These are phyloP conservation scores for Patella pellucida DNA, from an alignment of 2,888 invertebrate species.

Conservation along the genomic window DNA sequence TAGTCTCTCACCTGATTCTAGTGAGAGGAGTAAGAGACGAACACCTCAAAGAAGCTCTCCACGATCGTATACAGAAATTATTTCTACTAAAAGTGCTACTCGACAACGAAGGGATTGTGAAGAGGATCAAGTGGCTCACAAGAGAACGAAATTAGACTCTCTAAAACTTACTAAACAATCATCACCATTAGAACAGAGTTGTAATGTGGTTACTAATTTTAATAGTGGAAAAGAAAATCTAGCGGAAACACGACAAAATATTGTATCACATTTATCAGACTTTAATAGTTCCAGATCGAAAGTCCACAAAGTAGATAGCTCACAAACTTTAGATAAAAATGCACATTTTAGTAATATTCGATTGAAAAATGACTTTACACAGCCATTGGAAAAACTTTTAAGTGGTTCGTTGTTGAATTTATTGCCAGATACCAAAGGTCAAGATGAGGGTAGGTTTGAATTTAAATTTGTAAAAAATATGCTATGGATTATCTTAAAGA, in stretches of 20 bases:
- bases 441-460: conserved; percentile 37
- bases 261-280: conserved; percentile 1
- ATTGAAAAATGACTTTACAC: conserved; percentile 25
- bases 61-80: neutral
- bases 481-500: too few species aligned
- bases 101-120: neutral
- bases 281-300: conserved; percentile 2
- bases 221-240: conserved; percentile 3
- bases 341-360: neutral
- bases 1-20: neutral
- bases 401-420: conserved; percentile 38
- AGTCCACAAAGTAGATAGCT: neutral
- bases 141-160: conserved; percentile 1
- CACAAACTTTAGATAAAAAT: neutral
- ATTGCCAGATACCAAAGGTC: conserved; percentile 40
- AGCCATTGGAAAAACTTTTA: conserved; percentile 45
- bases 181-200: neutral
- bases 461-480: too few species aligned
- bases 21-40: neutral
- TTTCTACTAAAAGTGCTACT: conserved; percentile 4
- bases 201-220: neutral
- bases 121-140: neutral
- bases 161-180: neutral
- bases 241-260: neutral
- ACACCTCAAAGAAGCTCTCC: neutral